Evolutionary conservation across 2,113 vertebrate species (phyloP), one percentile per base, ranked within the genome.

Genomic region (Prinia subflava): DNA sequence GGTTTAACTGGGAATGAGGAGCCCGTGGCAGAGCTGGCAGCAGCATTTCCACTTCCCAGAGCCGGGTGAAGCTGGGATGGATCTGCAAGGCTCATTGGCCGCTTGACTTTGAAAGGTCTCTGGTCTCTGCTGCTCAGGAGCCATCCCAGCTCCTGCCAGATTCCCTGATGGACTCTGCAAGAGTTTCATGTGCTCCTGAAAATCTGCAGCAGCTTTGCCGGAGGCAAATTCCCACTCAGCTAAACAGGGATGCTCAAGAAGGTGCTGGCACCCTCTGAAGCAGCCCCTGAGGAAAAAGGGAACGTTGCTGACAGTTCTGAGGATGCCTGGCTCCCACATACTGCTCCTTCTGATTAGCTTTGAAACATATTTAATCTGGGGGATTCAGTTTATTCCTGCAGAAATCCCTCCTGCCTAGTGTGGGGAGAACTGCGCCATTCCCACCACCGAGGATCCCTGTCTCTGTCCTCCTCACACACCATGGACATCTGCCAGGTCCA

Each of bases 251-350:
- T 44, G 69, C 71, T 63, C 73, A 89, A 73, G 86, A 89, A 87
- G 91, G 53, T 88, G 82, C 53, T 85, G 84, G 83, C 68, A 96
- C 68, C 68, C 56, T 92, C 76, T 77, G 73, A 94, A 92, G 80
- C 41, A 79, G 73, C 53, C 89, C 46, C 33, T 27, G 47, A 94
- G 83, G 89, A 82, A 79, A 81, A 86, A 64, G 10, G 13, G 69
- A 89, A 20, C 4, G 16, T 49, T 84, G 73, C 69, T 97, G 95
- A 75, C 89, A 92, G 94, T 69, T 94, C 83, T 87, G 86, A 62
- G 59, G 71, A 65, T 55, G 68, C 86, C 31, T 81, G 80, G 89
- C 87, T 95, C 95, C 92, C 69, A 84, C 95, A 78, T 81, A 28
- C 30, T 0, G 0, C 56, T 87, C 39, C 57, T 33, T 70, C 19